Base-by-base conservation (phyloP, 2,888 invertebrate species). In the Mimas tiliae region DNA sequence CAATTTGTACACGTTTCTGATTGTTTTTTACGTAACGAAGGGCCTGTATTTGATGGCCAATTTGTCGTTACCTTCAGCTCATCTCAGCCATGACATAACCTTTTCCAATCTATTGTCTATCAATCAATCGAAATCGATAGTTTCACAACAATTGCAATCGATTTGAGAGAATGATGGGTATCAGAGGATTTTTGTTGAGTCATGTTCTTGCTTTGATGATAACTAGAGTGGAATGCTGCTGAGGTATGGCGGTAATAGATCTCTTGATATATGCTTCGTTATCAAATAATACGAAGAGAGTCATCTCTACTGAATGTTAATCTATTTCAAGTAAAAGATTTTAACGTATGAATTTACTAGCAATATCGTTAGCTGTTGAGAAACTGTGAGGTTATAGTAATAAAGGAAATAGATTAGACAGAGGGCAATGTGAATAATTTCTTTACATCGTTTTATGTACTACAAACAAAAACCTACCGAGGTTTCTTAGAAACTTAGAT, bases 1-100 rank as follows among this genome's bases (percentile, higher is more conserved):
- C 19, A 12, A 34, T 52, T 65, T 65, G 45, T 52, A 42, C 16
- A 16, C 51, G 62, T 67, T 69, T 53, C 42, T 63, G 64, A 38
- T 38, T 34, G 53, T 65, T 67, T 50, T 48, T 65, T 19, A 48
- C 62, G 42, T 66, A 66, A 48, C 62, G 42, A 27, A 38, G 73
- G 68, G 68, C 55, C 66, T 67, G 66, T 63, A 7, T 48, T 63
- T 63, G 48, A 63, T 72, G 72, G 67, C 72, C 68, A 69, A 78
- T 77, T 74, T 72, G 68, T 72, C 68, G 69, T 78, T 77, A 71
- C 73, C 69, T 75, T 74, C 73, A 71, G 75, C 77, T 72, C 79
- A 80, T 79, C 78, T 58, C 58, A 48, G 48, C 70, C 68, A 69
- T 82, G 82, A 83, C 78, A 80, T 81, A 85, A 85, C 42, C 58